These are phyloP conservation scores for Nephrotoma appendiculata DNA, from an alignment of 2,888 invertebrate species.

Conservation along the genomic window DNA sequence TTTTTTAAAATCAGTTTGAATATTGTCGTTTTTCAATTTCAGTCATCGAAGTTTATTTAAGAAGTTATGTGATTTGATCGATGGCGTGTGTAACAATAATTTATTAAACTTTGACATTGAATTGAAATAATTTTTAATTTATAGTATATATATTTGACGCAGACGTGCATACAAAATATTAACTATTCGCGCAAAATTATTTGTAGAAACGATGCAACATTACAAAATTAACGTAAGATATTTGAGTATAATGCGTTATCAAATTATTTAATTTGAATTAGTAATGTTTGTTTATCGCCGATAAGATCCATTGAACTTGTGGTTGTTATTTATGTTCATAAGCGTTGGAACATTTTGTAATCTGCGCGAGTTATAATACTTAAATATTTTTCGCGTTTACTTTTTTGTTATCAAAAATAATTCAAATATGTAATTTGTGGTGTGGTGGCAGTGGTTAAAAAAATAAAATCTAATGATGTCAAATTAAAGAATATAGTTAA, in stretches of 20 bases:
- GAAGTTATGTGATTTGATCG: neutral
- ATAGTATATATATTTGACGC: too few relatives aligned
- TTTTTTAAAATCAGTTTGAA: neutral
- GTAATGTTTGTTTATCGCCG: neutral
- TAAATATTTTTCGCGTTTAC: neutral
- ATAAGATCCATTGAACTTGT: neutral
- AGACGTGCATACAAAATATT: neutral
- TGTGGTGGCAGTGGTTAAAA: neutral
- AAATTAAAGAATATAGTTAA: neutral
- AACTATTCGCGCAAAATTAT: neutral
- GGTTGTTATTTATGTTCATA: neutral
- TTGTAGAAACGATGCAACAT: neutral
- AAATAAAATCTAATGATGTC: neutral
- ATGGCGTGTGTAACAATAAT: neutral
- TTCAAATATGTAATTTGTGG: neutral
- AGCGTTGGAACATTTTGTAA: neutral
- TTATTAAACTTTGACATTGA: neutral
- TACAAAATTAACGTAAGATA: neutral
- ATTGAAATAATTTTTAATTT: neutral
- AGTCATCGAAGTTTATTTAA: neutral
- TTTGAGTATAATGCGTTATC: neutral
- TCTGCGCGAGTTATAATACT: neutral
- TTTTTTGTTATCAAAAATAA: neutral
- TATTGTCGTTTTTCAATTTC: neutral
- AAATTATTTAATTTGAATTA: neutral